Conservation (phyloP, 2,888 invertebrate species). For the Oxyteleia sp. region DNA sequence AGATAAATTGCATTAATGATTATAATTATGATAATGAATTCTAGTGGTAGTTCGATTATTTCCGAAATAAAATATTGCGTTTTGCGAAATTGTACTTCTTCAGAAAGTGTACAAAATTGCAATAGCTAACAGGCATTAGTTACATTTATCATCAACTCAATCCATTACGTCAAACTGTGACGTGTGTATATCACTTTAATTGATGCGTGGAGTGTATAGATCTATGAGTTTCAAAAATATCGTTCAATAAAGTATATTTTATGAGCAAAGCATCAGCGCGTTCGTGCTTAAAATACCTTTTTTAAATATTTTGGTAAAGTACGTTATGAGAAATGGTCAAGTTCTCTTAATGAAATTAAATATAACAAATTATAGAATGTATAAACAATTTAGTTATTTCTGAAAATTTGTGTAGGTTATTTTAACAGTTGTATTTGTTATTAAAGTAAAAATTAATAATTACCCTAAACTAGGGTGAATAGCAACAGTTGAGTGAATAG, state of each 20-base stretch:
- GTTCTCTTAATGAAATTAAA: too few relatives aligned
- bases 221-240: slow-evolving; percentile 75
- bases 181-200: slow-evolving; percentile 80
- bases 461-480: too few relatives aligned
- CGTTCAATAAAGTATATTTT: slow-evolving; percentile 38
- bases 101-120: slow-evolving; percentile 62
- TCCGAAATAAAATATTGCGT: slow-evolving; percentile 6
- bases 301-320: slow-evolving; percentile 8
- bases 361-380: too few relatives aligned
- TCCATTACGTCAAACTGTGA: slow-evolving; percentile 82
- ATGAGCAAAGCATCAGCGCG: not conserved
- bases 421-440: too few relatives aligned
- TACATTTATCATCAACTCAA: slow-evolving; percentile 83
- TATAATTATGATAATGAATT: not conserved
- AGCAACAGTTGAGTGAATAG: too few relatives aligned
- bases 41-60: not conserved
- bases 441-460: too few relatives aligned
- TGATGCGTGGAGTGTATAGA: slow-evolving; percentile 77
- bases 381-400: too few relatives aligned
- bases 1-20: not conserved
- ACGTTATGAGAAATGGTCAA: slow-evolving; percentile 4
- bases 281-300: slow-evolving; percentile 11
- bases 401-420: too few relatives aligned
- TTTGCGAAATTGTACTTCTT: slow-evolving; percentile 40
- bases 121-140: slow-evolving; percentile 79